phyloP scores from a whole-genome alignment of 2,113 vertebrate genomes.

The Aythya baeri region DNA sequence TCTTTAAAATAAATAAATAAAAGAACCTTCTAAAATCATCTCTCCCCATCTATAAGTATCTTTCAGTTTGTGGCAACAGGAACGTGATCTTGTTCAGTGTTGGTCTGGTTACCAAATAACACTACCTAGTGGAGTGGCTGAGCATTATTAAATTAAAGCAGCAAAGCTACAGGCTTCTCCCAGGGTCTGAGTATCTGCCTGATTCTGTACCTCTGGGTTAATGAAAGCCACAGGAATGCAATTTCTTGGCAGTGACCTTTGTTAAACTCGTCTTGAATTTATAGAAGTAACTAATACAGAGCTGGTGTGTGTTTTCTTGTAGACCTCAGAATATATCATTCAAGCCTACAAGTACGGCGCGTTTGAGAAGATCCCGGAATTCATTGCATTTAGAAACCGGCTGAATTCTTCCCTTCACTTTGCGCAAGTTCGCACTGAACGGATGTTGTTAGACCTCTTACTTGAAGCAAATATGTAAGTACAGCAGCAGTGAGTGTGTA shows the following conservation, averaged over 20 bases:
- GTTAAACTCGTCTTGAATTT: neutral
- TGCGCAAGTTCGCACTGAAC: constrained; percentile 95
- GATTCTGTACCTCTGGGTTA: neutral
- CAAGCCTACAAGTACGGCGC: constrained; percentile 99
- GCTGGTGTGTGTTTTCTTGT: constrained; percentile 50
- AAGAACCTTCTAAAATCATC: neutral
- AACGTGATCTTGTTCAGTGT: accelerated
- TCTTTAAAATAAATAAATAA: neutral
- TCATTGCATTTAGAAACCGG: constrained; percentile 95
- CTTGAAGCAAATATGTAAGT: constrained; percentile 97
- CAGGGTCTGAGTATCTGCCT: neutral
- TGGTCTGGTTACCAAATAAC: neutral
- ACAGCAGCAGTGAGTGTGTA: neutral
- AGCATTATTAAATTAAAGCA: neutral
- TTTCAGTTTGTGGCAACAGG: neutral
- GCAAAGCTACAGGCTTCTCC: neutral
- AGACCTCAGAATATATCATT: constrained; percentile 99
- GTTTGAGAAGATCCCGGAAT: constrained; percentile 99
- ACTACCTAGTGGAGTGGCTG: neutral
- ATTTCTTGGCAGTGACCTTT: neutral
- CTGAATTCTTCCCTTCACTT: constrained; percentile 98
- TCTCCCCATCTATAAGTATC: neutral
- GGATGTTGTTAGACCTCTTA: constrained; percentile 95
- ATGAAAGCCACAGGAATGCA: neutral
- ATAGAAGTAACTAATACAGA: constrained; percentile 24